phyloP scores from a whole-genome alignment of 2,888 invertebrate species.

The Papilio demoleus region DNA sequence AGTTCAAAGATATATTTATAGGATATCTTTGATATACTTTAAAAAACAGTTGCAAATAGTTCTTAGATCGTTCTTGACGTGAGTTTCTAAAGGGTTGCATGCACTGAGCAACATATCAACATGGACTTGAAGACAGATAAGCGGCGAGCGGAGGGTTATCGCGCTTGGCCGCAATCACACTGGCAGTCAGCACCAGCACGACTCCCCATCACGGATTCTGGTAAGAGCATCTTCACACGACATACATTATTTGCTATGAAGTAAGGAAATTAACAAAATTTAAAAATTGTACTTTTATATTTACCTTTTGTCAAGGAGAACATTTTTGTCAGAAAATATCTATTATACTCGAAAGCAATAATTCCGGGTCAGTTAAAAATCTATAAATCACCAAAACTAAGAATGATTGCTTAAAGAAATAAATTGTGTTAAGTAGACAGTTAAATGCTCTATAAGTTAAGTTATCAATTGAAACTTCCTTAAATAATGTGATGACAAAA shows the following conservation, averaged over 20 bases:
- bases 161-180: slow-evolving; percentile 35
- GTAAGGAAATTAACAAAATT: not conserved
- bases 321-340: no score
- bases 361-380: no score
- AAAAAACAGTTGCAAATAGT: no score
- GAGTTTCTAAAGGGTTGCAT: slow-evolving; percentile 26
- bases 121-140: slow-evolving; percentile 28
- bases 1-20: no score
- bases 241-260: not conserved
- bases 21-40: no score
- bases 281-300: not conserved
- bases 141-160: slow-evolving; percentile 39
- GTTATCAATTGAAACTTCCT: no score
- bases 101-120: slow-evolving; percentile 35
- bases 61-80: slow-evolving; percentile 9
- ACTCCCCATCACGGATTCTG: slow-evolving; percentile 32
- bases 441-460: no score
- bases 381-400: no score
- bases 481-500: no score
- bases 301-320: not conserved
- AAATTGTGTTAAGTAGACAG: no score
- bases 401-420: no score
- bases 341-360: no score
- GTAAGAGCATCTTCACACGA: slow-evolving; percentile 27
- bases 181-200: slow-evolving; percentile 37